A percentile compares a stretch with the other conserved stretches of the same genome.
These are phyloP conservation scores for Phainopepla nitens DNA, from an alignment of 2,113 vertebrate genomes.

Conservation along the genomic window DNA sequence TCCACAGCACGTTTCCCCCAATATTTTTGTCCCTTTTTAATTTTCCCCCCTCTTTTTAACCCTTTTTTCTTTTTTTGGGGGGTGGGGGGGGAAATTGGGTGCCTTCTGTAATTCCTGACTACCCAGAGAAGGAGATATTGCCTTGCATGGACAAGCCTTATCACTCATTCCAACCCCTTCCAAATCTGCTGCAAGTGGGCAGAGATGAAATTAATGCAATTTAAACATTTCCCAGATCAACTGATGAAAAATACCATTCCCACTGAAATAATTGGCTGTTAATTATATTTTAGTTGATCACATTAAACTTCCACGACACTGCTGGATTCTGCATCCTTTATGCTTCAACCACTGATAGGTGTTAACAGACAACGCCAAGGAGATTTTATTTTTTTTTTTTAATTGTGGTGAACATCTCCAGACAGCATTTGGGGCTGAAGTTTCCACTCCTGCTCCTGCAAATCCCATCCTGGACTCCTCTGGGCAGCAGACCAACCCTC, in stretches of 20 bases:
- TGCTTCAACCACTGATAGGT: neutral
- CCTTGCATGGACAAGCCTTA: rapidly evolving
- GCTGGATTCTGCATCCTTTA: neutral
- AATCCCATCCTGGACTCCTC: neutral
- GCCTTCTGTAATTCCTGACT: neutral
- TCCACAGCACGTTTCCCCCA: neutral
- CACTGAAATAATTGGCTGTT: neutral
- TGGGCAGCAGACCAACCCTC: neutral
- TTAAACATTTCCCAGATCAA: neutral
- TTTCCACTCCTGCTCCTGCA: neutral
- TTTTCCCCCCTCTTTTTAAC: neutral
- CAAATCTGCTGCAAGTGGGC: neutral
- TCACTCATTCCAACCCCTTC: neutral
- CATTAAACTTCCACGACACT: neutral
- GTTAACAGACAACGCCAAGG: neutral
- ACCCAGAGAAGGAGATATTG: neutral
- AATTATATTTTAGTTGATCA: neutral
- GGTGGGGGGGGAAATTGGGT: neutral
- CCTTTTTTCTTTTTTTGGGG: neutral
- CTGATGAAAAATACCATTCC: neutral
- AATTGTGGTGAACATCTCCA: neutral
- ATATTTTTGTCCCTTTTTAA: neutral
- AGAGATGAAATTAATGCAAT: neutral
- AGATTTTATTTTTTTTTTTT: neutral
- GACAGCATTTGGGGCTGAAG: neutral